Evolutionary conservation across 1,140 invertebrate species (phyloP).

Genomic region (Amyelois transitella): DNA sequence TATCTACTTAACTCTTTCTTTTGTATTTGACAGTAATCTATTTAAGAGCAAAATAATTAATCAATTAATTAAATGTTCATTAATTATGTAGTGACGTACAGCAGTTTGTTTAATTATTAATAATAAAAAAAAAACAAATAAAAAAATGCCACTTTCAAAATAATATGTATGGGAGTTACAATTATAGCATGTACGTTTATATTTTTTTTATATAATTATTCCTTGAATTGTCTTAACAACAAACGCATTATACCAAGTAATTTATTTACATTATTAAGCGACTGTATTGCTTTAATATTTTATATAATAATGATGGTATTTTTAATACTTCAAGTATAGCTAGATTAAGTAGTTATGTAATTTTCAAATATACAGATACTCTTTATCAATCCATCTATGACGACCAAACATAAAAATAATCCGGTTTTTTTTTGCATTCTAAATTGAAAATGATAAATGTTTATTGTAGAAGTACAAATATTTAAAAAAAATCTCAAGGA

Average conservation of each 20-base stretch:
- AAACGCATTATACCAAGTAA: not conserved
- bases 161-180: not conserved
- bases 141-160: no score
- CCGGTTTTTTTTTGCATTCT: constrained; percentile 6
- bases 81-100: no score
- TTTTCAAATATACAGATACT: constrained; percentile 33
- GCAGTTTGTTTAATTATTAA: no score
- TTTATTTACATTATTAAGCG: constrained; percentile 22
- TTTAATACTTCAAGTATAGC: constrained; percentile 9
- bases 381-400: constrained; percentile 18
- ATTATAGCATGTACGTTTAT: not conserved
- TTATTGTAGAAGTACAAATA: not conserved
- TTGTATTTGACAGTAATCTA: no score
- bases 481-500: not conserved
- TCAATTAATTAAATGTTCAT: no score
- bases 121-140: not conserved
- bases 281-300: constrained; percentile 34
- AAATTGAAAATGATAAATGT: constrained; percentile 10
- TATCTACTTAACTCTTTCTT: no score
- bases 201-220: not conserved
- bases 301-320: constrained; percentile 6
- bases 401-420: constrained; percentile 12
- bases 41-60: no score
- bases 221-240: constrained; percentile 1
- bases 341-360: constrained; percentile 30